Evolutionary conservation across 2,113 vertebrate genomes (phyloP).

Genomic region (Trichechus manatus): DNA sequence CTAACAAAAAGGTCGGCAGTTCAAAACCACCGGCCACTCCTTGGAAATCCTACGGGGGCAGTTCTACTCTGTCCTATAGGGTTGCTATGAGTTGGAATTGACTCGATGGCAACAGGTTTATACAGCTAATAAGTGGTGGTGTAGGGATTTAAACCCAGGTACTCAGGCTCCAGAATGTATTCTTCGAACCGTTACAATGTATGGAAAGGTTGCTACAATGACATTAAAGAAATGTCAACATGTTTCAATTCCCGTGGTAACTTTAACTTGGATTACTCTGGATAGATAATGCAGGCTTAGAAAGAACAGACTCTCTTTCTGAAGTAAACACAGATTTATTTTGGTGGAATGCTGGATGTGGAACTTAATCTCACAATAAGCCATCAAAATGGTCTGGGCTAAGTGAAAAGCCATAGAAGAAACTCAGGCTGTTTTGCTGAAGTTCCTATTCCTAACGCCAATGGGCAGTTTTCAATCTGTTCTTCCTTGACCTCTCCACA

Average conservation of each 20-base stretch:
- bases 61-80: too few species aligned
- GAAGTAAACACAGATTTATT: background rate
- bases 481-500: background rate
- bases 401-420: background rate
- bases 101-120: too few species aligned
- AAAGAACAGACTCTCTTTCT: background rate
- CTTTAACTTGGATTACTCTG: background rate
- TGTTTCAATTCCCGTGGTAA: background rate
- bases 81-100: too few species aligned
- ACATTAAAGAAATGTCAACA: background rate
- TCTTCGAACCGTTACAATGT: background rate
- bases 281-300: background rate
- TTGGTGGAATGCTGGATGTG: background rate
- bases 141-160: background rate
- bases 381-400: background rate
- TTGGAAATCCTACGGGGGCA: too few species aligned
- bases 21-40: too few species aligned
- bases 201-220: background rate
- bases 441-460: background rate
- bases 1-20: too few species aligned
- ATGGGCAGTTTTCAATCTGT: background rate
- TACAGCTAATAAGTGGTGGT: background rate
- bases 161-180: background rate
- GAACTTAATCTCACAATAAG: background rate
- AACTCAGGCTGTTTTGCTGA: too few species aligned